phyloP scores from a whole-genome alignment of 2,888 invertebrate species.

The Ectemnius lituratus region DNA sequence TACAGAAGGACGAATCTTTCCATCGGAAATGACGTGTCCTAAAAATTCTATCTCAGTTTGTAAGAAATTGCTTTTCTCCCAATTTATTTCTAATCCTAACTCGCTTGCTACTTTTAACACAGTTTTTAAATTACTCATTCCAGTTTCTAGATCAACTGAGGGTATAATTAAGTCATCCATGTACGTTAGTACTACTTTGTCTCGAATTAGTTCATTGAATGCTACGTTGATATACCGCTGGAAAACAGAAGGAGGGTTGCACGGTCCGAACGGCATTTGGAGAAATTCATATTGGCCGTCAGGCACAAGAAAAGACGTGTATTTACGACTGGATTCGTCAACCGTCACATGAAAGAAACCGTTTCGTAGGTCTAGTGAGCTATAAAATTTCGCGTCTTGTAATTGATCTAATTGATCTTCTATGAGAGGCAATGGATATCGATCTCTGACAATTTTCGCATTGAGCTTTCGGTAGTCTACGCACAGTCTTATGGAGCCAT shows the following conservation, averaged over 20 bases:
- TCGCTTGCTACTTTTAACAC: slow-evolving; percentile 1
- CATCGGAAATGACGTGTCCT: not conserved
- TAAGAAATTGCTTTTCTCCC: slow-evolving; percentile 17
- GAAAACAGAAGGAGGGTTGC: slow-evolving; percentile 25
- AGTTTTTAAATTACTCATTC: not conserved
- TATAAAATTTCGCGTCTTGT: slow-evolving; percentile 4
- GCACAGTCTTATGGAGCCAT: not conserved
- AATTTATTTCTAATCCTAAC: slow-evolving; percentile 12
- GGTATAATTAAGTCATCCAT: slow-evolving; percentile 18
- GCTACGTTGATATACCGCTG: not conserved
- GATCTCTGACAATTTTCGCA: slow-evolving; percentile 3
- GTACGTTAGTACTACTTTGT: not conserved
- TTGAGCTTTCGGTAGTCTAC: slow-evolving; percentile 11
- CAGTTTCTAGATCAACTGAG: not conserved
- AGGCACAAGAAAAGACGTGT: slow-evolving; percentile 60
- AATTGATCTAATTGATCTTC: slow-evolving; percentile 11
- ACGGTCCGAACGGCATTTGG: slow-evolving; percentile 58
- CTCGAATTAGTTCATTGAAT: not conserved
- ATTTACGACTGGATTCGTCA: slow-evolving; percentile 52
- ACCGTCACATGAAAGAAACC: slow-evolving; percentile 63
- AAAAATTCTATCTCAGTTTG: slow-evolving; percentile 18
- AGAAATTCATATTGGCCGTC: slow-evolving; percentile 58
- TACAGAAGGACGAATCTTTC: too few species aligned
- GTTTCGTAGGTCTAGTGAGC: slow-evolving; percentile 39
- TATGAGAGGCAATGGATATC: slow-evolving; percentile 8